Base-by-base conservation (phyloP, 2,888 invertebrate genomes). In the Dorcus hopei region DNA sequence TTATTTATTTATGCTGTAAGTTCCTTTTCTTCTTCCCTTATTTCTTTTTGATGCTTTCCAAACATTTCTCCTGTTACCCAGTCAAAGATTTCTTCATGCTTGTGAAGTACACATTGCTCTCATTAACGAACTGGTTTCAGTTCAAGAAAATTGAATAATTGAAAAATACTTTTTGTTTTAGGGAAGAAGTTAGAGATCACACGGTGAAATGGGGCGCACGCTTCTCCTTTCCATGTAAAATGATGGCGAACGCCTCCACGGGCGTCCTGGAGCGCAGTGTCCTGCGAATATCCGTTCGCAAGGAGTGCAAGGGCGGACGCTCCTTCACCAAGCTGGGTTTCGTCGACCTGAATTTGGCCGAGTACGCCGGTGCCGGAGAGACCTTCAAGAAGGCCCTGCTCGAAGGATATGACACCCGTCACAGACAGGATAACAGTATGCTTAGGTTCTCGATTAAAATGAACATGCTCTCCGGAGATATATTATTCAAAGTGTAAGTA, bases 351-450 rank as follows among this genome's bases (percentile, higher is more conserved):
- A 97, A 99, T 83, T 86, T 98, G 76, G 94, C 97, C 59, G 96
- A 97, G 82, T 93, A 93, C 80, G 97, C 98, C 56, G 97, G 96
- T 64, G 90, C 95, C 42, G 97, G 97, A 42, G 85, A 89, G 72
- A 89, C 90, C 59, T 87, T 89, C 69, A 86, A 93, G 65, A 89
- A 93, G 71, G 97, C 93, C 78, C 85, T 98, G 64, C 84, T 98
- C 62, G 97, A 97, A 81, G 98, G 97, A 14, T 98, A 98, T 81
- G 95, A 96, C 80, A 86, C 89, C 64, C 85, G 92, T 65, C 91
- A 93, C 74, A 85, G 98, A 54, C 94, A 95, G 79, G 97, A 98
- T 81, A 98, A 98, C 83, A 96, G 97, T 66, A 95, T 94, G 86
- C 86, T 98, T 68, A 86, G 91, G 73, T 89, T 97, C 70, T 87